phyloP scores from a whole-genome alignment of 1,140 invertebrate genomes.

The Aplysia californica region DNA sequence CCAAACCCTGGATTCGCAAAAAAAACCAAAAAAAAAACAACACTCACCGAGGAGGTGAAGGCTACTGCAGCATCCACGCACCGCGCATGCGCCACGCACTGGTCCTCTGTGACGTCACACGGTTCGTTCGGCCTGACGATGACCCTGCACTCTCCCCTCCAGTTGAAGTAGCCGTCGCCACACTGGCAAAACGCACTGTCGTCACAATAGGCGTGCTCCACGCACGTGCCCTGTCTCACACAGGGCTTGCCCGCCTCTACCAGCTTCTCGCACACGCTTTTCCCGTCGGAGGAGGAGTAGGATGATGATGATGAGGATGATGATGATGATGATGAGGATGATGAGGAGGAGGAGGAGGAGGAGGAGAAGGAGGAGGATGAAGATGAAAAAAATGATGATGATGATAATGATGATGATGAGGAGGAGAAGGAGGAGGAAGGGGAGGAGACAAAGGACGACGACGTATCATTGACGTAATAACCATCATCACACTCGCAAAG shows the following conservation, averaged over 20 bases:
- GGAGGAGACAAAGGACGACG: no score
- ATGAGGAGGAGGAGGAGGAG: not conserved
- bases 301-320: no score
- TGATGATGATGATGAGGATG: no score
- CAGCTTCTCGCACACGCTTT: slow-evolving; percentile 5
- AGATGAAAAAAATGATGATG: no score
- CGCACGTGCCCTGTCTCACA: not conserved
- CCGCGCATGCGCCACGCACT: not conserved
- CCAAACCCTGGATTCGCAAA: no score
- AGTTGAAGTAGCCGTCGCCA: not conserved
- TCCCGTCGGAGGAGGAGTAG: no score
- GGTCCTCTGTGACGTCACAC: slow-evolving; percentile 4
- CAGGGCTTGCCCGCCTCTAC: slow-evolving; percentile 5
- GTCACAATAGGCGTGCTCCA: not conserved
- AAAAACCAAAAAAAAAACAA: no score
- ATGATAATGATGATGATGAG: no score
- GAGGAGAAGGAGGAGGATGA: not conserved
- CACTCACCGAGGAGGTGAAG: no score
- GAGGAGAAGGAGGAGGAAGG: not conserved
- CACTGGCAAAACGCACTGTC: not conserved
- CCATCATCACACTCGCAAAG: slow-evolving; percentile 24
- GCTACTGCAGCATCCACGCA: no score
- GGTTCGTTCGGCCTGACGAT: not conserved
- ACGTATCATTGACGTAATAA: not conserved
- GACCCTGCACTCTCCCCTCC: not conserved